phyloP scores from a whole-genome alignment of 2,888 invertebrate genomes.

The Podabrus alpinus region DNA sequence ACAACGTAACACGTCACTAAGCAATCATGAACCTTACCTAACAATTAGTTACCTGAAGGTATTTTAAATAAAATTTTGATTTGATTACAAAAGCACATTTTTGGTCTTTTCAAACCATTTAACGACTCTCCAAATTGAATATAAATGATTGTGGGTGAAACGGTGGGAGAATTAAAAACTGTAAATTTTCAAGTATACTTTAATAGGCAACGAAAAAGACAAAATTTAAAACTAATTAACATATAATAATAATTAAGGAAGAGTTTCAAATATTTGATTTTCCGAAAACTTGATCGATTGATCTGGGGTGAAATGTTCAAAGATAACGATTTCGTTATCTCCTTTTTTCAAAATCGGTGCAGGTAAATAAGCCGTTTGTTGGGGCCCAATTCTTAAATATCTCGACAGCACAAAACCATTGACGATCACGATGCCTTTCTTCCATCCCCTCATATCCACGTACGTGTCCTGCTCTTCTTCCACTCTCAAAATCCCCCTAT shows the following conservation, averaged over 20 bases:
- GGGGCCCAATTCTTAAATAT: conserved; percentile 83
- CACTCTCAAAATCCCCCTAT: conserved; percentile 57
- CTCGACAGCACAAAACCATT: conserved; percentile 87
- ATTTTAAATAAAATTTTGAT: too few relatives aligned
- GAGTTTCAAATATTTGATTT: conserved; percentile 25
- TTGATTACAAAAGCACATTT: too few relatives aligned
- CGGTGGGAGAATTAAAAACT: too few relatives aligned
- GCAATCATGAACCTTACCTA: too few relatives aligned
- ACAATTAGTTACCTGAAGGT: too few relatives aligned
- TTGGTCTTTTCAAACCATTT: too few relatives aligned
- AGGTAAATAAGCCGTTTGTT: conserved; percentile 80
- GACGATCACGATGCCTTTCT: conserved; percentile 82
- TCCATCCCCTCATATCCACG: conserved; percentile 78
- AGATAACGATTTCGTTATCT: conserved; percentile 43
- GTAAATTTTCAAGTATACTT: too few relatives aligned
- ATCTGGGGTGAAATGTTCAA: conserved; percentile 43
- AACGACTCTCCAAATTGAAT: too few relatives aligned
- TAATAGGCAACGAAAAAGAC: too few relatives aligned
- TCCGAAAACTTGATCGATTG: conserved; percentile 36
- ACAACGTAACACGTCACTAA: too few relatives aligned
- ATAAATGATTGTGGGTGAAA: too few relatives aligned
- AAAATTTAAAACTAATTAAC: too few relatives aligned
- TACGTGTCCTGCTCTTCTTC: conserved; percentile 72
- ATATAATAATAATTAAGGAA: not conserved
- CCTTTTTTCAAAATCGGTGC: conserved; percentile 68